Evolutionary conservation across 2,113 vertebrate species (phyloP), one percentile per base, ranked within the genome.

Genomic region (Calidris pygmaea): DNA sequence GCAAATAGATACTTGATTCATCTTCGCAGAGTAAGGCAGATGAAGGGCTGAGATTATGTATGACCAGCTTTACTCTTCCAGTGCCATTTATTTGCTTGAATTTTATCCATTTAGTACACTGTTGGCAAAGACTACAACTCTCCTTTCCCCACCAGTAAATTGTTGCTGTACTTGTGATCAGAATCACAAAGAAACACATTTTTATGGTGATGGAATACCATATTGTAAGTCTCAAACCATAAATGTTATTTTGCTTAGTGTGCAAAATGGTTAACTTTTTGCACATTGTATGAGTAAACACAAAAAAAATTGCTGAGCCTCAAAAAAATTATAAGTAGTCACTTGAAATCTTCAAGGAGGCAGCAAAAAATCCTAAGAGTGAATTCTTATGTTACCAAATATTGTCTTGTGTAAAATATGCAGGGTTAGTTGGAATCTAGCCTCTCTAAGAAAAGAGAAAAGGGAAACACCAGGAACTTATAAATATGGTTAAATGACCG

Each of bases 311-410:
- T 66, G 66, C 81, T 82, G 41, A 71, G 66, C 35, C 17, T 75
- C 41, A 21, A 72, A 82, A 89, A 89, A 10, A 70, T 82, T 60
- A 7, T 41, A 96, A 89, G 87, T 43, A 82, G 53, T 83, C 66
- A 87, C 77, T 85, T 62, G 43, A 73, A 94, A 82, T 76, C 45
- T 78, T 82, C 62, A 75, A 87, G 62, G 48, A 93, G 43, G 71
- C 62, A 94, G 30, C 48, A 93, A 86, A 90, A 97, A 95, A 89
- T 82, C 41, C 50, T 45, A 37, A 23, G 58, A 89, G 62, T 29
- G 56, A 75, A 21, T 76, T 32, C 68, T 67, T 63, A 12, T 58
- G 34, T 71, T 81, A 79, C 30, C 58, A 93, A 70, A 75, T 67
- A 94, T 3, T 82, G 39, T 82, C 78, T 62, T n/a, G 32, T 12